Percentiles rank a stretch among this genome's conserved stretches.
Conservation (phyloP, 2,888 invertebrate species). For the Hemithea aestivaria region DNA sequence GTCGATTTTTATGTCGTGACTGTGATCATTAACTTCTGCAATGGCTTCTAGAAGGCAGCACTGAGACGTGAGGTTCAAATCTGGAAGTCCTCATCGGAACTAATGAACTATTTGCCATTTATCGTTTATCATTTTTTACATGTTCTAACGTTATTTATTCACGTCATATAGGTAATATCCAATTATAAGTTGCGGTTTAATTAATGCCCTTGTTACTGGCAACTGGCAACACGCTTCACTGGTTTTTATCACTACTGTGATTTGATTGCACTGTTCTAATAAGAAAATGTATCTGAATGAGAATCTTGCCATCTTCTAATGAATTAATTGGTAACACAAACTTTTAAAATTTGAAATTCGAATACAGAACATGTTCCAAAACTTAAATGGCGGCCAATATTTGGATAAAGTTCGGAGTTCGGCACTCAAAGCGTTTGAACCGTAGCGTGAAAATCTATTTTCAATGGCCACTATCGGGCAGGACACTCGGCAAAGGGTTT, state of each 20-base stretch:
- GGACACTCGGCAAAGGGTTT: slow-evolving; percentile 69
- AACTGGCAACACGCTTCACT: slow-evolving; percentile 54
- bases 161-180: slow-evolving; percentile 58
- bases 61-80: slow-evolving; percentile 30
- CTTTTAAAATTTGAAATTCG: slow-evolving; percentile 10
- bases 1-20: slow-evolving; percentile 32
- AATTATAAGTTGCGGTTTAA: slow-evolving; percentile 63
- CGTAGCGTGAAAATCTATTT: slow-evolving; percentile 78
- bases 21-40: slow-evolving; percentile 29
- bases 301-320: no score
- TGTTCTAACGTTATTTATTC: slow-evolving; percentile 54
- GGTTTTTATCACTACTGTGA: no score
- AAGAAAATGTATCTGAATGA: no score
- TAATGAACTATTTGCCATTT: no score
- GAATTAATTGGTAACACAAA: slow-evolving; percentile 6
- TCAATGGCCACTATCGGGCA: slow-evolving; percentile 75
- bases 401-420: slow-evolving; percentile 68
- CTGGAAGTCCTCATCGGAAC: slow-evolving; percentile 50
- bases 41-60: slow-evolving; percentile 30
- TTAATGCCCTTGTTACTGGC: slow-evolving; percentile 60
- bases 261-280: no score
- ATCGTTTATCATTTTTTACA: slow-evolving; percentile 49
- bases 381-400: slow-evolving; percentile 47
- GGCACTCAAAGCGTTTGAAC: slow-evolving; percentile 53
- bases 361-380: slow-evolving; percentile 29